phyloP scores from a whole-genome alignment of 2,797 vertebrate genomes.

The Choloepus didactylus region DNA sequence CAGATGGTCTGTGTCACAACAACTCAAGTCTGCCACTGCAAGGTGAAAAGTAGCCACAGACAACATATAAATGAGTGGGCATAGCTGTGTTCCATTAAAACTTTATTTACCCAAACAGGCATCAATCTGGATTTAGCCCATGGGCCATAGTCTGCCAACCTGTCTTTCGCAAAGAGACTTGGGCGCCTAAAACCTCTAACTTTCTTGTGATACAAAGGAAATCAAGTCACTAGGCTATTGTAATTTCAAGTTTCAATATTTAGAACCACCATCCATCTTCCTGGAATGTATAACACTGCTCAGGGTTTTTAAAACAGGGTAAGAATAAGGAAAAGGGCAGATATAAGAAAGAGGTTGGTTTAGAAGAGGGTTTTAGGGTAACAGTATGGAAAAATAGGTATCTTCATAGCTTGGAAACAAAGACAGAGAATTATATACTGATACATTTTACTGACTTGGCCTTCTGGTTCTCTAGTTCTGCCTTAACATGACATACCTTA shows the following conservation, averaged over 20 bases:
- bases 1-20: not conserved
- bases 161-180: not conserved
- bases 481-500: not conserved
- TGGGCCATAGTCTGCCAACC: not conserved
- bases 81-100: not conserved
- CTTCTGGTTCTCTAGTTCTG: not conserved
- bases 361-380: not conserved
- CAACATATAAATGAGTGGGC: not conserved
- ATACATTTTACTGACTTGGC: not conserved
- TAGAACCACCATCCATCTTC: constrained; percentile 23
- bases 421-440: not conserved
- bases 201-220: constrained; percentile 1
- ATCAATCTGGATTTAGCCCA: not conserved
- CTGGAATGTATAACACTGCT: not conserved
- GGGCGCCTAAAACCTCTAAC: constrained; percentile 40
- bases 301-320: constrained; percentile 13
- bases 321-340: not conserved
- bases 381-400: not conserved
- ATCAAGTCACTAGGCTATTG: constrained; percentile 12
- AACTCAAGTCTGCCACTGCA: not conserved
- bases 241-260: constrained; percentile 43
- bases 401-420: not conserved
- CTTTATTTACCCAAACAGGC: constrained; percentile 43
- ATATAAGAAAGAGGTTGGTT: not conserved
- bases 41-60: not conserved